Conservation (phyloP, 2,113 vertebrate genomes). For the Atractosteus spatula region DNA sequence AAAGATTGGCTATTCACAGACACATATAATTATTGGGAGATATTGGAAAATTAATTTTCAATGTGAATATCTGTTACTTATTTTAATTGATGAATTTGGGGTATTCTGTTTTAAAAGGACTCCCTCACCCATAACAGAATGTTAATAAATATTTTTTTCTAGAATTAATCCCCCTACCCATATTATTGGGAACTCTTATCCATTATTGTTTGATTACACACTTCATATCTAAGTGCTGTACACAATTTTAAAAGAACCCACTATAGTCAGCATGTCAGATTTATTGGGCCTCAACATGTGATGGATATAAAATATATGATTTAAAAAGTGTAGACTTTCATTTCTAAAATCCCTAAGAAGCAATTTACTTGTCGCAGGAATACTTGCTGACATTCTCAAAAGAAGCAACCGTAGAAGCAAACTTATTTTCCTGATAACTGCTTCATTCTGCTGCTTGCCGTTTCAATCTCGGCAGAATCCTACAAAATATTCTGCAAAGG, state of each 20-base stretch:
- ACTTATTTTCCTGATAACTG: constrained; percentile 54
- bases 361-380: constrained; percentile 60
- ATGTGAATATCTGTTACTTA: too few species aligned
- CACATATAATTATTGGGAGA: too few species aligned
- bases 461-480: constrained; percentile 43
- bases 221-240: too few species aligned
- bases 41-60: too few species aligned
- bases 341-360: constrained; percentile 57
- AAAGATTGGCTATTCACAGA: too few species aligned
- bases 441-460: constrained; percentile 21
- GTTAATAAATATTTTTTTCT: too few species aligned
- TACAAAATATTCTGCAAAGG: constrained; percentile 36
- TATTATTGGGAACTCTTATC: too few species aligned
- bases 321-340: constrained; percentile 38
- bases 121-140: too few species aligned
- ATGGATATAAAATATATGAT: background rate
- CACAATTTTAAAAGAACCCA: background rate
- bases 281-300: background rate
- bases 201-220: too few species aligned
- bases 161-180: too few species aligned
- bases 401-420: constrained; percentile 45
- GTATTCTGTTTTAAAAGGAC: too few species aligned
- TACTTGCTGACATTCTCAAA: constrained; percentile 40
- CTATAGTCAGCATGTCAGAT: background rate
- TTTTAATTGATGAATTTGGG: too few species aligned